Percentiles rank a stretch among this genome's conserved stretches.
These are phyloP conservation scores for Rostratula benghalensis DNA, from an alignment of 2,113 vertebrate genomes.

Conservation along the genomic window DNA sequence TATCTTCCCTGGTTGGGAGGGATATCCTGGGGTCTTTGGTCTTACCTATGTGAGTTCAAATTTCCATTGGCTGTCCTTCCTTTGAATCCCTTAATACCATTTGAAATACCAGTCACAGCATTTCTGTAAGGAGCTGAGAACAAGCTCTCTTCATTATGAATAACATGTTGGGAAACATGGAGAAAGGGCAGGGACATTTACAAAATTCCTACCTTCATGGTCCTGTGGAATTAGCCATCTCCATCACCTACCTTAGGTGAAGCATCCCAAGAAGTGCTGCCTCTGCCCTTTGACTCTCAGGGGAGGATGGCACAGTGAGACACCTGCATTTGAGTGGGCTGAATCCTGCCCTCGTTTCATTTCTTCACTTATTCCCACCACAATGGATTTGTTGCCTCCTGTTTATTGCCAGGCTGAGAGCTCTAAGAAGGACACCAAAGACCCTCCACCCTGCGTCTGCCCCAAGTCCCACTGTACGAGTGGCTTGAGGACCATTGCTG, in stretches of 20 bases:
- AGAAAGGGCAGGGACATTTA: neutral
- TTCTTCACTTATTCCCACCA: accelerated
- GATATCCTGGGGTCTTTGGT: neutral
- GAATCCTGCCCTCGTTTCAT: neutral
- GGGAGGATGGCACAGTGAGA: accelerated
- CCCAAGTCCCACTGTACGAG: conserved; percentile 80
- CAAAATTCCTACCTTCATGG: neutral
- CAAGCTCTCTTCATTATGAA: neutral
- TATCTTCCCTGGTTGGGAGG: neutral
- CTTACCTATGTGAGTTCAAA: neutral
- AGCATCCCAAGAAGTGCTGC: neutral
- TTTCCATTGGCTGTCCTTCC: neutral
- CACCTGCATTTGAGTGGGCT: accelerated
- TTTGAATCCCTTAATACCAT: neutral
- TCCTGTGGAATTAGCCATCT: neutral
- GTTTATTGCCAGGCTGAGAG: conserved; percentile 10
- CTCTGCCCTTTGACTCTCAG: neutral
- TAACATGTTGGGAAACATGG: neutral
- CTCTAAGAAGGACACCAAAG: neutral
- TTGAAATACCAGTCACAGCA: accelerated
- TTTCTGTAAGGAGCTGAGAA: neutral
- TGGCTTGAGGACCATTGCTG: conserved; percentile 78
- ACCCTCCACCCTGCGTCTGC: conserved; percentile 69
- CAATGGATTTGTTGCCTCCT: neutral
- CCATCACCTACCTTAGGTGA: neutral